Evolutionary conservation across 2,113 vertebrate species (phyloP).

Genomic region (Eclectus roratus): DNA sequence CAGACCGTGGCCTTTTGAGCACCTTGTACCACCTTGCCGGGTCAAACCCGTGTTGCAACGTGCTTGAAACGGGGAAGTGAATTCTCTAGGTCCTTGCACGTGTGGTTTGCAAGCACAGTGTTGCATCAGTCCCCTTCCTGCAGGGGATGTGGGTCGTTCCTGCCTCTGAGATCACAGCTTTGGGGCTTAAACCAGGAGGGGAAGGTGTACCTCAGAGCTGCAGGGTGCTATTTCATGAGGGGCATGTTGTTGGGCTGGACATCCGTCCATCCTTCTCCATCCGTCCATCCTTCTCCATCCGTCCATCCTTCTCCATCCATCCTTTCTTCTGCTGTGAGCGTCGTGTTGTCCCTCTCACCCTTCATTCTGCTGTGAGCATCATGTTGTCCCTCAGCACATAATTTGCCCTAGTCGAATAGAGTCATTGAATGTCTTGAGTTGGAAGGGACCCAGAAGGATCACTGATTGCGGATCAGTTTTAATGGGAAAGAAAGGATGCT

Average conservation of each 20-base stretch:
- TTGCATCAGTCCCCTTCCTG: not conserved
- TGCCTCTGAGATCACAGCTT: not conserved
- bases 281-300: not conserved
- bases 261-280: not conserved
- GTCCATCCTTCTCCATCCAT: not conserved
- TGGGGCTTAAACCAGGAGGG: not conserved
- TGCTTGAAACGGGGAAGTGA: not conserved
- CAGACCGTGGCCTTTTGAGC: fast-evolving
- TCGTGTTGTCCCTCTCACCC: not conserved
- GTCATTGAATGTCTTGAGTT: fast-evolving
- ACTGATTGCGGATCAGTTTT: not conserved
- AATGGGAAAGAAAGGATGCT: not conserved
- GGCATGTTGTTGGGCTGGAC: not conserved
- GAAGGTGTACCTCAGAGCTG: not conserved
- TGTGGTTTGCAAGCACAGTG: fast-evolving
- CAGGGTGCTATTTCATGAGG: fast-evolving
- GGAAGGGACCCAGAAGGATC: not conserved
- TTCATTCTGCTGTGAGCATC: not conserved
- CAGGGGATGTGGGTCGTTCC: not conserved
- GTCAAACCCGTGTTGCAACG: not conserved
- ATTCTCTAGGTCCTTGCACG: not conserved
- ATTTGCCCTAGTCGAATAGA: not conserved
- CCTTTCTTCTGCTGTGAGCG: too few species aligned
- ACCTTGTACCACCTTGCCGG: not conserved
- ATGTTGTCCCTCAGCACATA: not conserved